Evolutionary conservation across 2,113 vertebrate genomes (phyloP).

Genomic region (Pheucticus melanocephalus): DNA sequence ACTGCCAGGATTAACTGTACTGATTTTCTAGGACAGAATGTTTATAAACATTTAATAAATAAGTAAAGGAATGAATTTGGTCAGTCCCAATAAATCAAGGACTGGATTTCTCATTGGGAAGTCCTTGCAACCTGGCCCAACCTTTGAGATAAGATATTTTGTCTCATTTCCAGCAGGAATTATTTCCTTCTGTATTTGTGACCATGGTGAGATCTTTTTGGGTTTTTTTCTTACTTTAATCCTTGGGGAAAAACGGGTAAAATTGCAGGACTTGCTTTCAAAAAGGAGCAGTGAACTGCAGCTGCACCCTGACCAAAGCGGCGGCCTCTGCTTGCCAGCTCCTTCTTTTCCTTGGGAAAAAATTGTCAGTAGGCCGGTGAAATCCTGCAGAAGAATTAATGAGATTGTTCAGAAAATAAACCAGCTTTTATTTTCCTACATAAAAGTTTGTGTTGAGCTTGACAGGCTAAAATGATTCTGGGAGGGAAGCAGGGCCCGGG

Average conservation of each 20-base stretch:
- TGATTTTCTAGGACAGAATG: not conserved
- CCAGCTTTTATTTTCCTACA: not conserved
- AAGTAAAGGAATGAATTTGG: not conserved
- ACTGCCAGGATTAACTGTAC: not conserved
- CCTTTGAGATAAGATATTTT: not conserved
- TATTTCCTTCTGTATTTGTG: not conserved
- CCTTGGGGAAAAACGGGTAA: not conserved
- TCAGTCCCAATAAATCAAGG: not conserved
- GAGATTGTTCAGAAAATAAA: not conserved
- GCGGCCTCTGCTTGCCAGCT: not conserved
- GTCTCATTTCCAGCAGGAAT: not conserved
- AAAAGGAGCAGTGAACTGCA: slow-evolving; percentile 20
- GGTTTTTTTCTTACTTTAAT: not conserved
- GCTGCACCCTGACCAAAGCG: not conserved
- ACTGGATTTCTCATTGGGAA: not conserved
- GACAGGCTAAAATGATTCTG: not conserved
- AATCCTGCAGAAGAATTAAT: not conserved
- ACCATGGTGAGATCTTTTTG: not conserved
- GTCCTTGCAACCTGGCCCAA: not conserved
- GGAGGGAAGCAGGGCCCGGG: not conserved
- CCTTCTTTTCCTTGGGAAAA: not conserved
- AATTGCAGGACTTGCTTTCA: slow-evolving; percentile 1
- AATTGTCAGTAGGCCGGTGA: not conserved
- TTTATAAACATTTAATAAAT: not conserved
- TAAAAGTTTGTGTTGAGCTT: not conserved